Evolutionary conservation across 1,140 invertebrate genomes (phyloP).

Genomic region (Atta texana): DNA sequence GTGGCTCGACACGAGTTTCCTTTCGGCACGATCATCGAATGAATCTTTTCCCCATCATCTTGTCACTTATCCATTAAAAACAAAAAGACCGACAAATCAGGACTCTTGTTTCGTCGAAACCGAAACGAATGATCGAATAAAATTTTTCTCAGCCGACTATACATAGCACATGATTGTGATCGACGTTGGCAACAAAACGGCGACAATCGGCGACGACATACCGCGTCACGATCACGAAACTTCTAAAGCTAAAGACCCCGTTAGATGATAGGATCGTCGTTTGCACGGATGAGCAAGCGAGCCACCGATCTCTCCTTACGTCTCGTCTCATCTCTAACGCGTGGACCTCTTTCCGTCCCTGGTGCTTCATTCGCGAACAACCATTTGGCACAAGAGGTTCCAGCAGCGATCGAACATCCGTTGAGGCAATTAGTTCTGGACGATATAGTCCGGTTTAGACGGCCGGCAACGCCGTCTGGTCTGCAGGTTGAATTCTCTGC

Average conservation of each 20-base stretch:
- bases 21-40: constrained; percentile 61
- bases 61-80: constrained; percentile 43
- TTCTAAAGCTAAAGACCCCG: constrained; percentile 76
- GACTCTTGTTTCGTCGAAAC: constrained; percentile 72
- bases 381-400: constrained; percentile 77
- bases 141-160: constrained; percentile 65
- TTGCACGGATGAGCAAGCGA: constrained; percentile 69
- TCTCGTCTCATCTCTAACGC: constrained; percentile 66
- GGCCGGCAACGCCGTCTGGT: constrained; percentile 4
- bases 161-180: constrained; percentile 78
- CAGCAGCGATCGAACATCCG: constrained; percentile 42
- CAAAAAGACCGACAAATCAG: constrained; percentile 71
- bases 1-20: constrained; percentile 75
- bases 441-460: constrained; percentile 62
- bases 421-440: constrained; percentile 79
- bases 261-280: constrained; percentile 83
- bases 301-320: constrained; percentile 71
- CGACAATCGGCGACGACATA: constrained; percentile 74
- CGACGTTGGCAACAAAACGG: constrained; percentile 72
- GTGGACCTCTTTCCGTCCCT: constrained; percentile 38
- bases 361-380: constrained; percentile 67
- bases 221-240: constrained; percentile 82
- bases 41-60: constrained; percentile 4
- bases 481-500: constrained; percentile 6
- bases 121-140: constrained; percentile 73